Conservation (phyloP, 2,888 invertebrate genomes). For the Boloria euphrosyne region DNA sequence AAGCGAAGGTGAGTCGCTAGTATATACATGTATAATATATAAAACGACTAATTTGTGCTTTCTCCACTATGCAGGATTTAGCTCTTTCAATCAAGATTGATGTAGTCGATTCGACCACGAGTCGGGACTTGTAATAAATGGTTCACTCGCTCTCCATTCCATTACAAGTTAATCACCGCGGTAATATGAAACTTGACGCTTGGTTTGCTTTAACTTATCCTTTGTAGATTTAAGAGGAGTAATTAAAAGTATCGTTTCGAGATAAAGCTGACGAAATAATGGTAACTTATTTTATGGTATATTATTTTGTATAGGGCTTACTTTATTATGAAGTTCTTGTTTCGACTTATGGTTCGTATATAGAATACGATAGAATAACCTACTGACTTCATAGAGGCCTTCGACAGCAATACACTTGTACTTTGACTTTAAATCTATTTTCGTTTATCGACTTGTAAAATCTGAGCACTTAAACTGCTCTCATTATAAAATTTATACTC, state of each 20-base stretch:
- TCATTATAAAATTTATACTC: too few species aligned
- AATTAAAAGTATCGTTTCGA: not conserved
- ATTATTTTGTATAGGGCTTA: too few species aligned
- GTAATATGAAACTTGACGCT: slow-evolving; percentile 35
- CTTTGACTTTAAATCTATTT: too few species aligned
- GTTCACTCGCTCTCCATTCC: slow-evolving; percentile 33
- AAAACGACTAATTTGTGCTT: not conserved
- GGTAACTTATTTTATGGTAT: too few species aligned
- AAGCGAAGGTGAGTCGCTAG: too few species aligned
- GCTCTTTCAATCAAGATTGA: slow-evolving; percentile 38
- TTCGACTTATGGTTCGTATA: too few species aligned
- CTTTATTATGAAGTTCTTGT: too few species aligned
- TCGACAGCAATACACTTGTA: too few species aligned
- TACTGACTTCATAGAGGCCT: too few species aligned
- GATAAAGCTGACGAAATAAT: not conserved
- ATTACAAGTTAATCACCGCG: slow-evolving; percentile 37
- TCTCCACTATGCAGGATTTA: not conserved
- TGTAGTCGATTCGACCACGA: slow-evolving; percentile 33
- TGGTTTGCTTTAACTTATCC: slow-evolving; percentile 14
- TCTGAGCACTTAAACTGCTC: too few species aligned
- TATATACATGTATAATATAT: not conserved
- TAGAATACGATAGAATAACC: too few species aligned
- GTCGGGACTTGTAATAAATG: slow-evolving; percentile 38
- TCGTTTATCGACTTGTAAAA: too few species aligned
- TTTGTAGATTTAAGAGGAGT: not conserved